Percentiles rank a stretch among this genome's conserved stretches.
Evolutionary conservation across 2,888 invertebrate species (phyloP).

Genomic region (Phrixothrix hirtus): DNA sequence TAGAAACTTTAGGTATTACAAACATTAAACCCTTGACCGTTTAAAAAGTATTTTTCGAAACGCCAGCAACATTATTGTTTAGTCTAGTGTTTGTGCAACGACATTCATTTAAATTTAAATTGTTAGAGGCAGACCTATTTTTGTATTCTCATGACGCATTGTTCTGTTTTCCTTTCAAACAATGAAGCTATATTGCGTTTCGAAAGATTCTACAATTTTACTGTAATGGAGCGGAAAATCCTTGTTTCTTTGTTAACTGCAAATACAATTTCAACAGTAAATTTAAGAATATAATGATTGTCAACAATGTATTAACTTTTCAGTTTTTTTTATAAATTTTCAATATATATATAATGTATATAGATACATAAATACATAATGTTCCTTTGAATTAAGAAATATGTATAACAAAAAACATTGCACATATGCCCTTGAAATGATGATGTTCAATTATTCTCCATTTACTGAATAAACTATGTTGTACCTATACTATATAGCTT

Average conservation of each 20-base stretch:
- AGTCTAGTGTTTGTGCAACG: slow-evolving; percentile 26
- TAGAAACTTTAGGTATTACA: slow-evolving; percentile 23
- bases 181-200: slow-evolving; percentile 26
- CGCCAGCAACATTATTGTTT: slow-evolving; percentile 18
- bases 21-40: slow-evolving; percentile 17
- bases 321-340: too few species aligned
- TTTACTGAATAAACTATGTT: too few species aligned
- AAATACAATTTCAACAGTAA: slow-evolving; percentile 6
- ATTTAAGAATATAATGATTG: too few species aligned
- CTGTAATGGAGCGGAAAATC: slow-evolving; percentile 13
- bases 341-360: too few species aligned
- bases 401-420: too few species aligned
- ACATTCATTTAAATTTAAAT: slow-evolving; percentile 27
- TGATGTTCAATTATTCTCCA: too few species aligned
- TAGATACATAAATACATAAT: too few species aligned
- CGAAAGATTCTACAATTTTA: slow-evolving; percentile 9
- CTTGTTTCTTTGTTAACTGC: slow-evolving; percentile 8
- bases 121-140: slow-evolving; percentile 22
- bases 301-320: too few species aligned
- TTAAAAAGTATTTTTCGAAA: slow-evolving; percentile 13
- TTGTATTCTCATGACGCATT: slow-evolving; percentile 26
- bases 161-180: slow-evolving; percentile 25
- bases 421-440: too few species aligned
- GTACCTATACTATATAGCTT: too few species aligned
- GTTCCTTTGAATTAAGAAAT: too few species aligned